A percentile compares a stretch with the other conserved stretches of the same genome.
These are phyloP conservation scores for Hippocampus zosterae DNA, from an alignment of 2,113 vertebrate genomes.

Conservation along the genomic window DNA sequence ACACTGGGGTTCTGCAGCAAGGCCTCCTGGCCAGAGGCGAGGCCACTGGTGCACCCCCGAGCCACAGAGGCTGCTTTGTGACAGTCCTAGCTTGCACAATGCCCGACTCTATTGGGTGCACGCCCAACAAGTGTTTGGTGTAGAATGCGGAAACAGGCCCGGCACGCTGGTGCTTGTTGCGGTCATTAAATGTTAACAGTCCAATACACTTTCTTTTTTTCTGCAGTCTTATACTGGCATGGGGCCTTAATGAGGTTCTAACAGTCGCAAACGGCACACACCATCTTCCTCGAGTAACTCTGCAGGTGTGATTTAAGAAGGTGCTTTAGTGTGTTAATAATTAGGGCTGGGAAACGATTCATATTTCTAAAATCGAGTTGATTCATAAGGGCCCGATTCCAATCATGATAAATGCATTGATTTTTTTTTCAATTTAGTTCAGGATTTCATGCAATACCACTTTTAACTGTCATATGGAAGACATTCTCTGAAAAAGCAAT, in stretches of 20 bases:
- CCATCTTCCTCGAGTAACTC: background rate
- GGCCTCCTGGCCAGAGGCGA: slow-evolving; percentile 22
- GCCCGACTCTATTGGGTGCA: slow-evolving; percentile 45
- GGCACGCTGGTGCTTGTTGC: slow-evolving; percentile 38
- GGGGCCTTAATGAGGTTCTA: slow-evolving; percentile 49
- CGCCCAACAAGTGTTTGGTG: slow-evolving; percentile 41
- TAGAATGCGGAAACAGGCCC: slow-evolving; percentile 33
- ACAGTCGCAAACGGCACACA: slow-evolving; percentile 30
- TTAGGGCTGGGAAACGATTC: no score
- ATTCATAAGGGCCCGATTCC: no score
- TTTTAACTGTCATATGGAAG: no score
- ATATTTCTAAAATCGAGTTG: no score
- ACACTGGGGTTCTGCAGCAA: slow-evolving; percentile 37
- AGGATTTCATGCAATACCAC: no score
- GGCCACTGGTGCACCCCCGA: slow-evolving; percentile 35
- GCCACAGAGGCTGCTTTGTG: slow-evolving; percentile 68
- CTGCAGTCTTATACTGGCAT: background rate
- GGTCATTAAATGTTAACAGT: slow-evolving; percentile 63
- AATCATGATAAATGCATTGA: no score
- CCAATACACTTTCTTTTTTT: slow-evolving; percentile 33
- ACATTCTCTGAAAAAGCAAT: no score
- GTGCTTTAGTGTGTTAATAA: no score
- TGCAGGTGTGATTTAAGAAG: background rate
- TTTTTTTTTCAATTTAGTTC: no score
- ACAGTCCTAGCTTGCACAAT: slow-evolving; percentile 59